These are phyloP conservation scores for Eulimnadia texana DNA, from an alignment of 1,140 invertebrate species.

Conservation along the genomic window DNA sequence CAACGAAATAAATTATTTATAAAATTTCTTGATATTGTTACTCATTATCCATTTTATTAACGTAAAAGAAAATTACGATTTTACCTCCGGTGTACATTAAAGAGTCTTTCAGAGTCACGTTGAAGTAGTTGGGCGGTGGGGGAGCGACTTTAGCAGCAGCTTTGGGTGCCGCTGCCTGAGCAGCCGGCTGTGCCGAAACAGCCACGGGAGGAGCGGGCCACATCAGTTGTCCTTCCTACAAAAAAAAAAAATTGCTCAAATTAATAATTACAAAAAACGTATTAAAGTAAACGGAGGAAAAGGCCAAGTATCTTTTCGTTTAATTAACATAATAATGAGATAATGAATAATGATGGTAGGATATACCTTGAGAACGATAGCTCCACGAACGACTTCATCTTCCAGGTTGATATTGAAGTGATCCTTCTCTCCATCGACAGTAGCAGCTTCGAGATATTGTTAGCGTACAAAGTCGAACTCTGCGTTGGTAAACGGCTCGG, in stretches of 20 bases:
- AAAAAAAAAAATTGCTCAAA: no score
- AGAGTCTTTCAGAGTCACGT: constrained; percentile 45
- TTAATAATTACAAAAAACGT: no score
- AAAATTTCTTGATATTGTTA: no score
- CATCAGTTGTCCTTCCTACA: constrained; percentile 49
- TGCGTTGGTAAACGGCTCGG: constrained; percentile 72
- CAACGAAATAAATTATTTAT: no score
- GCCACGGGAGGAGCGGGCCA: constrained; percentile 62
- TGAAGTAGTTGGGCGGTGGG: constrained; percentile 34
- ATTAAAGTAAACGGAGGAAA: no score
- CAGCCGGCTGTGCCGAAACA: constrained; percentile 29
- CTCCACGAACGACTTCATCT: constrained; percentile 73
- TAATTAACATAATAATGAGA: no score
- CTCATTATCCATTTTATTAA: no score
- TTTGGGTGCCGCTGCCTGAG: constrained; percentile 30
- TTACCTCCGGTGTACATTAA: constrained; percentile 54
- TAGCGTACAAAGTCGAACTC: constrained; percentile 70
- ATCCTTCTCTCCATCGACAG: constrained; percentile 61
- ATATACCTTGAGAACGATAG: constrained; percentile 47
- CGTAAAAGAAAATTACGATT: no score
- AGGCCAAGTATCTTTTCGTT: no score
- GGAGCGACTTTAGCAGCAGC: constrained; percentile 28
- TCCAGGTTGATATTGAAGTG: constrained; percentile 63
- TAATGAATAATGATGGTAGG: no score
- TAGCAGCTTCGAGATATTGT: constrained; percentile 79